phyloP scores from a whole-genome alignment of 2,113 vertebrate genomes.

The Tyrannus savana region DNA sequence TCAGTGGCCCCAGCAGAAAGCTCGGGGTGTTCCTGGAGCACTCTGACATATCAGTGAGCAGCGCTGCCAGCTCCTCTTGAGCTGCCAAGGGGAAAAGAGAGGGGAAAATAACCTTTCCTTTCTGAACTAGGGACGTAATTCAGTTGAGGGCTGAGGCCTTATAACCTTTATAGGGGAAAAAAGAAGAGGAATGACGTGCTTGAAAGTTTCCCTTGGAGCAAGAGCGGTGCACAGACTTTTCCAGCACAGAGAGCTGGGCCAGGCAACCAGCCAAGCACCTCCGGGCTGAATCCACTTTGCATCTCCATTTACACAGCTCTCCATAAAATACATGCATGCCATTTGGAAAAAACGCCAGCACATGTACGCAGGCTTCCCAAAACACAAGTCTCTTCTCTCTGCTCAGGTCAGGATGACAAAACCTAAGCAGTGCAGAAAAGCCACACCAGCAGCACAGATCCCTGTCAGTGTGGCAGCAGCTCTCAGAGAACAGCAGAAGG shows the following conservation, averaged over 20 bases:
- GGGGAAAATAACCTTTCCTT: neutral
- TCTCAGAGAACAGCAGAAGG: neutral
- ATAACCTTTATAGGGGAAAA: conserved; percentile 18
- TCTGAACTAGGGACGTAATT: neutral
- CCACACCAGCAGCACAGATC: neutral
- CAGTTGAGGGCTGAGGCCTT: neutral
- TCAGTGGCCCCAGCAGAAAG: neutral
- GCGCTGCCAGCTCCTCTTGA: neutral
- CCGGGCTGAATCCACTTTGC: neutral
- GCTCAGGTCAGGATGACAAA: neutral
- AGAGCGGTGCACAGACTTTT: neutral
- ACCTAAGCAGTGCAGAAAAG: neutral
- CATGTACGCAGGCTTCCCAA: neutral
- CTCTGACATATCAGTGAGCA: neutral
- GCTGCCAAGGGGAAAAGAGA: neutral
- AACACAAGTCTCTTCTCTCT: neutral
- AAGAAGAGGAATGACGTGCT: neutral
- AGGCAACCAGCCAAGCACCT: conserved; percentile 32
- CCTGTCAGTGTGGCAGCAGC: neutral
- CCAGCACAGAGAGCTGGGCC: neutral
- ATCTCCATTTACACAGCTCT: conserved; percentile 26
- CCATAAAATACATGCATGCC: neutral
- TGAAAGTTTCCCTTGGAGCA: conserved; percentile 33
- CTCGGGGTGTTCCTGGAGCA: neutral
- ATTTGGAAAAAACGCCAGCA: neutral